Base-by-base conservation (phyloP, 2,888 invertebrate genomes). In the Callyntrura guangdongensis region DNA sequence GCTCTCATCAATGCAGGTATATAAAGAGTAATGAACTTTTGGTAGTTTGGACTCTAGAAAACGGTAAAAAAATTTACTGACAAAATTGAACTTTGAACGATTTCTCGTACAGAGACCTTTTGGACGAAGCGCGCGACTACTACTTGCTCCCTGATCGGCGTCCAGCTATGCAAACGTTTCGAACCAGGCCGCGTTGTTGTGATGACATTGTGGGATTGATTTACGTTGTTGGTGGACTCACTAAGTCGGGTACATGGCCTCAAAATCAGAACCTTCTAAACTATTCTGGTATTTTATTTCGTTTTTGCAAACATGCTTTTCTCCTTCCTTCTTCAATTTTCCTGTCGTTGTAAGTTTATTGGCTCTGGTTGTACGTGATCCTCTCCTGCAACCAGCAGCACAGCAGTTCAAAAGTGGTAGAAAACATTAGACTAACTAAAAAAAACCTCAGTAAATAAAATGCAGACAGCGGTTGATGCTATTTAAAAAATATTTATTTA, bases 51-150 rank as follows among this genome's bases (percentile, higher is more conserved):
- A 25, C 6, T 2, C 47, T 74, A 17, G 5, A 17, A 74, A 47
- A 20, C 47, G 17, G 5, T 47, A 11, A 11, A 2, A 72, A 11
- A 5, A 11, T 72, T 72, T 27, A n/a, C 12, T 36, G 2, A 36
- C 11, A 67, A 20, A n/a, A n/a, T n/a, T n/a, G n/a, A n/a, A 22
- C 2, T 22, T 56, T 56, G 4, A 64, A 11, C 22, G 2, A 45
- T 45, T 45, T 17, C 47, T 67, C 9, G 3, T 36, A 17, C 64
- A 97, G 97, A 93, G 98, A 98, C 95, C 95, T 98, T 74, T 95
- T 98, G 83, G 98, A 98, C 95, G 98, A 98, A 95, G 98, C 98
- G 0, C 96, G 97, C 94, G 98, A 98, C 94, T 98, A 97, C 95
- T 97, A 98, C 95, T 95, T 98, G 89, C 97, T 98, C 96, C 98